Evolutionary conservation across 2,797 vertebrate species (phyloP).

Genomic region (Apogon talboti): DNA sequence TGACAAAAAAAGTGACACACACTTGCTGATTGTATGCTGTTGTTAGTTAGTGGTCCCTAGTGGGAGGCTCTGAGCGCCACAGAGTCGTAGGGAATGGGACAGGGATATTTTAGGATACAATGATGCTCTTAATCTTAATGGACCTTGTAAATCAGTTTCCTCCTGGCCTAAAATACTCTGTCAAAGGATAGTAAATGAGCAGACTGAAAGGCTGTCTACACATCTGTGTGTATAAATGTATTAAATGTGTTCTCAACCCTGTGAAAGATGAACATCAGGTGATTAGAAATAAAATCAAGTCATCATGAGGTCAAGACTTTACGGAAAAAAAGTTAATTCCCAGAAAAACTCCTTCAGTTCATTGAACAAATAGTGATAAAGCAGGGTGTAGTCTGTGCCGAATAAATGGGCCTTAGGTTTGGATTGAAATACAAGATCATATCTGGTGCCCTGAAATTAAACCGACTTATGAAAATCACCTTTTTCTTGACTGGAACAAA

Average conservation of each 20-base stretch:
- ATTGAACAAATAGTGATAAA: constrained; percentile 38
- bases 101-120: constrained; percentile 70
- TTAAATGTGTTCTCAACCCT: not conserved
- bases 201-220: not conserved
- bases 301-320: not conserved
- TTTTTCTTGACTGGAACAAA: constrained; percentile 20
- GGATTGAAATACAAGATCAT: constrained; percentile 51
- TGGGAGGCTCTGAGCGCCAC: constrained; percentile 67
- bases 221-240: not conserved
- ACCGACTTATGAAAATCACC: constrained; percentile 20
- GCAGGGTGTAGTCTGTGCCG: constrained; percentile 37
- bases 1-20: constrained; percentile 68
- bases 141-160: constrained; percentile 24
- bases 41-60: constrained; percentile 62
- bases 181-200: not conserved
- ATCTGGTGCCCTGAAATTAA: constrained; percentile 50
- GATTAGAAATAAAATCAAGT: not conserved
- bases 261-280: not conserved
- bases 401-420: constrained; percentile 50
- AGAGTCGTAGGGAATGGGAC: constrained; percentile 60
- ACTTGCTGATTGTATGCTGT: constrained; percentile 63
- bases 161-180: not conserved
- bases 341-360: constrained; percentile 10
- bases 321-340: constrained; percentile 10
- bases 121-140: constrained; percentile 34